These are phyloP conservation scores for Bellardia pandia DNA, from an alignment of 2,888 invertebrate species.

Conservation along the genomic window DNA sequence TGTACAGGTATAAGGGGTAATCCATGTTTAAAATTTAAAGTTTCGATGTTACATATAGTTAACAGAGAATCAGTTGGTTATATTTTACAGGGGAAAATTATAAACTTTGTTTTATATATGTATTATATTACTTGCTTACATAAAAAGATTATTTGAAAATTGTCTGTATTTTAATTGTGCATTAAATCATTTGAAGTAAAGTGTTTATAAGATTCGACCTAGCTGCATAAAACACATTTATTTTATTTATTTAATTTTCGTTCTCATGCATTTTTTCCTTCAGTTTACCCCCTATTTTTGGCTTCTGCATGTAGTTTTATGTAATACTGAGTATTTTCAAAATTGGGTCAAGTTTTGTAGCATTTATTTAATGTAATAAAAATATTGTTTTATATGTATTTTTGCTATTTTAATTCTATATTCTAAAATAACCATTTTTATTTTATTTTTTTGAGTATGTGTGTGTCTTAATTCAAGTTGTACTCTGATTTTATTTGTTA, in stretches of 20 bases:
- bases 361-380: constrained; percentile 13
- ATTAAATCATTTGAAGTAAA: too few species aligned
- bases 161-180: too few species aligned
- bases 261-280: constrained; percentile 1
- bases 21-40: too few species aligned
- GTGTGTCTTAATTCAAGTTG: background rate
- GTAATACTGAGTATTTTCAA: background rate
- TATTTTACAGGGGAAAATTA: too few species aligned
- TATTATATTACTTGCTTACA: too few species aligned
- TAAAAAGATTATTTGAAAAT: too few species aligned
- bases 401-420: background rate
- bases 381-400: background rate
- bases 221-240: too few species aligned
- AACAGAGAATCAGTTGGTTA: too few species aligned
- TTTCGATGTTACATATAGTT: too few species aligned
- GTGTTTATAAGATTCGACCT: too few species aligned
- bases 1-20: too few species aligned
- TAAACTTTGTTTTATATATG: too few species aligned
- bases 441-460: background rate
- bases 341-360: constrained; percentile 44
- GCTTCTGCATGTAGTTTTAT: background rate
- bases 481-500: constrained; percentile 15
- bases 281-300: background rate
- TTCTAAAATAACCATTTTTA: background rate
- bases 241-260: background rate